These are phyloP conservation scores for Melospiza georgiana DNA, from an alignment of 2,113 vertebrate genomes.

Conservation along the genomic window DNA sequence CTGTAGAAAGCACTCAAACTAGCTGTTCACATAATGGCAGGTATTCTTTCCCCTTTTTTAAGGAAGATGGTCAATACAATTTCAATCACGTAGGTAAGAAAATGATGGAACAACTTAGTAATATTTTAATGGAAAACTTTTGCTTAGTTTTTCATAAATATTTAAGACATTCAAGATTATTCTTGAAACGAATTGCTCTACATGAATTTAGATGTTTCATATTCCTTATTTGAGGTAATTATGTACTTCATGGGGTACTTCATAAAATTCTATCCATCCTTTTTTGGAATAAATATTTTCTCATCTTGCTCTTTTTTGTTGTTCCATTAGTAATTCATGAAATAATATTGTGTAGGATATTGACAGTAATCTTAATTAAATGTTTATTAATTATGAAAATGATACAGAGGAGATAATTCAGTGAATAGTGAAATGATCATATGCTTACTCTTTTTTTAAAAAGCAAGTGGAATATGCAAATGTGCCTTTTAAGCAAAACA, in stretches of 20 bases:
- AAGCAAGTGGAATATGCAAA: constrained; percentile 8
- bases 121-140: neutral
- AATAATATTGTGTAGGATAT: constrained; percentile 12
- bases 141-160: neutral
- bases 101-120: neutral
- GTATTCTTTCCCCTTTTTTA: neutral
- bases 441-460: constrained; percentile 47
- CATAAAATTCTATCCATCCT: neutral
- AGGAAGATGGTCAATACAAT: neutral
- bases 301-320: neutral
- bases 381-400: constrained; percentile 40
- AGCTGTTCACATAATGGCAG: neutral
- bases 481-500: neutral
- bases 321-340: neutral
- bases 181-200: neutral
- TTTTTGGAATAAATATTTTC: neutral
- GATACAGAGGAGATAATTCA: constrained; percentile 6
- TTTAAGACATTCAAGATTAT: neutral
- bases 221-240: neutral
- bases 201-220: neutral
- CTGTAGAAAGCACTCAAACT: neutral
- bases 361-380: constrained; percentile 26
- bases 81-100: neutral
- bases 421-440: neutral
- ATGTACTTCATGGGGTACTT: neutral